Conservation (phyloP, 2,888 invertebrate species). For the Callyntrura sp. region DNA sequence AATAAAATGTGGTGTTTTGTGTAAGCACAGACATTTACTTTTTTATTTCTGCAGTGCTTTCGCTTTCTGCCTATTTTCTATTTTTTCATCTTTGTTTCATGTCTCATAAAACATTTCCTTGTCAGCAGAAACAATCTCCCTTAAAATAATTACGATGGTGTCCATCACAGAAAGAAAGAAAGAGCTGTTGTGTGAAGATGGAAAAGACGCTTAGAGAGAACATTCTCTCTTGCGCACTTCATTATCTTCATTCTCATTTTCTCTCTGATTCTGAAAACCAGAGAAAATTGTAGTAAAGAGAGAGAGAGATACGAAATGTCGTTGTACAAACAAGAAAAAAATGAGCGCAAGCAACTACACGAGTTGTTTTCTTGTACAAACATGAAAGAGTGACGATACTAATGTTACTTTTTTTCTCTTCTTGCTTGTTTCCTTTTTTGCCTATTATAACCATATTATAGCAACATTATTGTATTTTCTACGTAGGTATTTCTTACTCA, state of each 20-base stretch:
- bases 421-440: constrained; percentile 10
- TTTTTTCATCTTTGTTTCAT: constrained; percentile 14
- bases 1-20: not conserved
- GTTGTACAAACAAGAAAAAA: not conserved
- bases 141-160: not conserved
- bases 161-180: not conserved
- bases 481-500: too few relatives aligned
- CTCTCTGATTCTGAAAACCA: not conserved
- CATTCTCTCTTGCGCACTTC: too few relatives aligned
- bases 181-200: not conserved
- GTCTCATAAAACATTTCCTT: constrained; percentile 29
- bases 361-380: not conserved
- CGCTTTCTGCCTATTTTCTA: not conserved
- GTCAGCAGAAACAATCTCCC: constrained; percentile 22
- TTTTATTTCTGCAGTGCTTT: not conserved
- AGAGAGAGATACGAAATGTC: not conserved
- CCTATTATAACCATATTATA: not conserved
- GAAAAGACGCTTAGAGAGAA: too few relatives aligned
- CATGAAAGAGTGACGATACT: constrained; percentile 32
- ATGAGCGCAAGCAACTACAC: not conserved
- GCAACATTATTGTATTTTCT: too few relatives aligned
- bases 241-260: too few relatives aligned
- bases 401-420: not conserved
- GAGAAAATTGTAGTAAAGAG: not conserved
- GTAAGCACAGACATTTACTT: too few relatives aligned